Percentiles rank a stretch among this genome's conserved stretches.
phyloP scores from a whole-genome alignment of 2,888 invertebrate genomes.

The Drosophila mimetica region DNA sequence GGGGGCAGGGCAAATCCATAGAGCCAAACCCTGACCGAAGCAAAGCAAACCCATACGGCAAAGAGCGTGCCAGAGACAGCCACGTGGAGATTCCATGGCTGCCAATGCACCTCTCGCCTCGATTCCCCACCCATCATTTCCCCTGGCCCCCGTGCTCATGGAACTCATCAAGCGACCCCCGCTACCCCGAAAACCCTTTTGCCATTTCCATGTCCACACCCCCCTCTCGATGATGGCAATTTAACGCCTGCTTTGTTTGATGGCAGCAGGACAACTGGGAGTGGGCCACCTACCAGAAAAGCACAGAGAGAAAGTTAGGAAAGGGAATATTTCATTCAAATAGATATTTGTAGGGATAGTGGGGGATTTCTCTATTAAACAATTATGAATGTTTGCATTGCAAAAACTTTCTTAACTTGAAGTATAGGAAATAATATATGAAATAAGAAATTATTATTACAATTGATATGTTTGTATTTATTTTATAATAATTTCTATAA shows the following conservation, averaged over 20 bases:
- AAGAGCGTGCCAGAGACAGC: slow-evolving; percentile 51
- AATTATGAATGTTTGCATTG: too few species aligned
- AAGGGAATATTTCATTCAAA: too few species aligned
- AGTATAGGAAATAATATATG: too few species aligned
- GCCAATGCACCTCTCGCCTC: background rate
- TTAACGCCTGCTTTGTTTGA: slow-evolving; percentile 64
- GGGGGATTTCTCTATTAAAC: too few species aligned
- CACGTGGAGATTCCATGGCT: slow-evolving; percentile 18
- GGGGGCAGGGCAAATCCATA: background rate
- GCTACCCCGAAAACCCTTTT: background rate
- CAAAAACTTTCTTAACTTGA: too few species aligned
- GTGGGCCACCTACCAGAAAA: slow-evolving; percentile 6
- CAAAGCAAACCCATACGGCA: slow-evolving; percentile 10
- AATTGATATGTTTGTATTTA: too few species aligned
- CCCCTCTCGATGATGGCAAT: slow-evolving; percentile 53
- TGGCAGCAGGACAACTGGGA: slow-evolving; percentile 19
- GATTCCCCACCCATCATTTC: background rate
- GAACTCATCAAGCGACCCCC: background rate
- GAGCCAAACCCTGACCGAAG: slow-evolving; percentile 7
- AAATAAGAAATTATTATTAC: too few species aligned
- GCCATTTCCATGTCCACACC: background rate
- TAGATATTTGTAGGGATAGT: too few species aligned
- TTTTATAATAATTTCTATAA: background rate
- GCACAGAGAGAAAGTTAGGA: slow-evolving; percentile 10
- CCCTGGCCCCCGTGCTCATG: background rate